Percentiles rank a stretch among this genome's conserved stretches.
These are phyloP conservation scores for Patella pellucida DNA, from an alignment of 2,888 invertebrate species.

Conservation along the genomic window DNA sequence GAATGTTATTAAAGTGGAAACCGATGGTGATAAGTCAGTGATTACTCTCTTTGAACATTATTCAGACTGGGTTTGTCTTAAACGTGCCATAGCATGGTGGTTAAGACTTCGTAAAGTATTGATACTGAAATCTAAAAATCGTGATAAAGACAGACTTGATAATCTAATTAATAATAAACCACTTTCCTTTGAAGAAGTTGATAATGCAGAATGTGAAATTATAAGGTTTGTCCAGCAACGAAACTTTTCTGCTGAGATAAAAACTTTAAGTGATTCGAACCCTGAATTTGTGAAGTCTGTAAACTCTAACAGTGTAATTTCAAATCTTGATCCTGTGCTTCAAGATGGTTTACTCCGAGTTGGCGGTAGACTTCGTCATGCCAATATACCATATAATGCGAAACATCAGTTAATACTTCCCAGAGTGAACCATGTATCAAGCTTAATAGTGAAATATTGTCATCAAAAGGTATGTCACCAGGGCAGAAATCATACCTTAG, in stretches of 20 bases:
- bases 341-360: slow-evolving; percentile 9
- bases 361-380: slow-evolving; percentile 9
- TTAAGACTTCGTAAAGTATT: neutral
- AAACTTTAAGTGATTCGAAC: neutral
- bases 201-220: slow-evolving; percentile 7
- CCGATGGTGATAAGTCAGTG: too few relatives aligned
- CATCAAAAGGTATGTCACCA: slow-evolving; percentile 15
- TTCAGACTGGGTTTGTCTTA: neutral
- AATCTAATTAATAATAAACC: neutral
- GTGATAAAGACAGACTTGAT: neutral
- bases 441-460: slow-evolving; percentile 13
- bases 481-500: slow-evolving; percentile 7
- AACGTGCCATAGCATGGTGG: neutral
- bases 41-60: neutral
- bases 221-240: neutral
- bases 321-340: slow-evolving; percentile 12
- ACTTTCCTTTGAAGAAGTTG: neutral
- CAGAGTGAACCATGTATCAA: slow-evolving; percentile 14
- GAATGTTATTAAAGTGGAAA: too few relatives aligned
- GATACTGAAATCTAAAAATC: neutral
- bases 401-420: slow-evolving; percentile 24
- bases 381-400: neutral
- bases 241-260: neutral
- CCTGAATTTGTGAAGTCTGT: neutral
- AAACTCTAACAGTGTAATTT: neutral